Evolutionary conservation across 2,888 invertebrate genomes (phyloP), one percentile per base, ranked within the genome.

Genomic region (Lasioglossum zephyrum): DNA sequence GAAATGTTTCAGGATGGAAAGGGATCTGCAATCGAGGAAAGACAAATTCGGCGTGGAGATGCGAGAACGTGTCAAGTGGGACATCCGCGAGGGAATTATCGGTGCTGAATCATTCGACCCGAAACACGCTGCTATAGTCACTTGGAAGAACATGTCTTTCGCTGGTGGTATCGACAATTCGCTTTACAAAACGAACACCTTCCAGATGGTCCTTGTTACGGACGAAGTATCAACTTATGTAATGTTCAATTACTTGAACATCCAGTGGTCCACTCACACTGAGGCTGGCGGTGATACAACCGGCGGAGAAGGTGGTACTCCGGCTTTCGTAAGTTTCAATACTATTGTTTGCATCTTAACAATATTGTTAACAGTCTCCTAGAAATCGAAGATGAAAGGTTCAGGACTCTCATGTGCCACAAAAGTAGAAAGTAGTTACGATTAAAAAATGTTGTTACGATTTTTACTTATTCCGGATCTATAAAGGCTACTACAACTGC

Each of bases 141-240:
- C 99, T 0, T 99, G 99, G 99, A 98, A 98, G 95, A 99, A 99
- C 95, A 97, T 99, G 95, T 98, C 98, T 0, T 99, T 99, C 94
- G 97, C 98, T 93, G 98, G 98, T 77, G 98, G 98, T 89, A 98
- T 98, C 91, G 97, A 97, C 88, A 97, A 97, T 94, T 97, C 98
- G 0, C 95, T 98, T n/a, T 97, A 96, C 93, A 96, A 98, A 97
- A 98, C 98, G 2, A 99, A 99, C 94, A 98, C 99, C 0, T 99
- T 99, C 96, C 99, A 99, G 97, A 96, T 98, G 96, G 97, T 99
- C 4, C 95, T 99, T 78, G 98, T 98, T 0, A 98, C 99, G 0
- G 98, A 99, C 94, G 99, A 98, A 96, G 98, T 98, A 4, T 97
- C 98, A 93, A 98, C 99, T 0, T 99, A 99, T 94, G 98, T 97